Evolutionary conservation across 2,888 invertebrate species (phyloP), one percentile per base, ranked within the genome.

Genomic region (Aspidapion aeneum): DNA sequence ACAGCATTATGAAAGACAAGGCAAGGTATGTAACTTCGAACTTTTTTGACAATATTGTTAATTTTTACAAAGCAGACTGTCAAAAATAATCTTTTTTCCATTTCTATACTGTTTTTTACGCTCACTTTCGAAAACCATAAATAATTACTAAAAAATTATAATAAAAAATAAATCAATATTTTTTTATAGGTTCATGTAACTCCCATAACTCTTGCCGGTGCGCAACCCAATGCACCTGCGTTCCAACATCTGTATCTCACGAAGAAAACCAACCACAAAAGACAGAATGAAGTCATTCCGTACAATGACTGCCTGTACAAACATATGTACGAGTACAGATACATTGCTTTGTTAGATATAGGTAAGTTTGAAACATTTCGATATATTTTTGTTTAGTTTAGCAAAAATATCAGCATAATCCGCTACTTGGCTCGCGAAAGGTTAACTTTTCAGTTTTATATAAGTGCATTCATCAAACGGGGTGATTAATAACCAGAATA

Each of bases 251-350:
- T 94, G 81, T 96, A 94, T 77, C 84, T 96, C 58, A 91, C 91
- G 63, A 92, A 93, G 77, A 96, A 94, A 80, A 89, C 93, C 35
- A 94, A 94, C 74, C 92, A 96, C 81, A 97, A 97, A 80, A 85
- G 96, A 12, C 93, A 96, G 79, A 95, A 96, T 81, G 96, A 97
- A 81, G 84, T 97, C 65, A 93, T 97, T 71, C 96, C 96, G 12
- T 97, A 96, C 83, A 97, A 97, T 79, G 96, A 97, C 80, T 97
- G 96, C 75, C 84, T 97, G 61, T 96, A 96, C 82, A 90, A 93
- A 77, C 92, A 96, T 77, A 87, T 96, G 82, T 92, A 95, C 78
- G 85, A 89, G 68, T 96, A 95, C 80, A 88, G 91, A 68, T 94
- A 93, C 81, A 89, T 96, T 60, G 93, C 93, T 17, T 82, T 97